Evolutionary conservation across 2,888 invertebrate species (phyloP).

Genomic region (Heliconius hortense): DNA sequence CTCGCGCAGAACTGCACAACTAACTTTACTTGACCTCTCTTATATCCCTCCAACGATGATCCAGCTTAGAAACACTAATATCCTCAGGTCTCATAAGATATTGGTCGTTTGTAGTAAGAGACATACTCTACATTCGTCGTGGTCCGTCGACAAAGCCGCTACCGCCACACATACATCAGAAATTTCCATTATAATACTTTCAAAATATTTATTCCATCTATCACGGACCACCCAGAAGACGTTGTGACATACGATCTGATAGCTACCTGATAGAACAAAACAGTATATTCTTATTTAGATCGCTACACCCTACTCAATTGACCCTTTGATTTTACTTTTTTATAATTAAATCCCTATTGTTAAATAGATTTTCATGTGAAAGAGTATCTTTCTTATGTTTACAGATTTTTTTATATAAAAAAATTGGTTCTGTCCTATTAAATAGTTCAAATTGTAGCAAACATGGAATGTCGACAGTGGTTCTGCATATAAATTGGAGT

Average conservation of each 20-base stretch:
- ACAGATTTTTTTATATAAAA: conserved; percentile 8
- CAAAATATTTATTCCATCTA: conserved; percentile 76
- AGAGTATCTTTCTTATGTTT: conserved; percentile 24
- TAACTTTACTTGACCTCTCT: conserved; percentile 50
- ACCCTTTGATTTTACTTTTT: conserved; percentile 42
- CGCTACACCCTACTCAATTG: conserved; percentile 46
- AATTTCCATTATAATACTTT: conserved; percentile 79
- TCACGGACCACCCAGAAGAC: conserved; percentile 73
- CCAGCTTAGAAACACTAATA: conserved; percentile 21
- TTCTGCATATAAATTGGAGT: neutral
- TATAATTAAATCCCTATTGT: conserved; percentile 34
- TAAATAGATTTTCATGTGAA: conserved; percentile 30
- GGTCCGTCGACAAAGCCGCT: conserved; percentile 65
- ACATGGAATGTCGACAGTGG: neutral
- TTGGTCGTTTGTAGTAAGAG: conserved; percentile 45
- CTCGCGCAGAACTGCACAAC: conserved; percentile 52
- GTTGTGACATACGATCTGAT: conserved; percentile 70
- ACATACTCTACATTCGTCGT: conserved; percentile 68
- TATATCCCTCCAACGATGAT: conserved; percentile 30
- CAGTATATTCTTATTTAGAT: conserved; percentile 63
- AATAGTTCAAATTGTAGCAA: neutral
- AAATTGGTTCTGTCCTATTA: neutral
- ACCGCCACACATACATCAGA: conserved; percentile 60
- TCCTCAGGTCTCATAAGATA: conserved; percentile 44
- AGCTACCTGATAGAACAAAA: conserved; percentile 75